phyloP scores from a whole-genome alignment of 2,797 vertebrate species.

The Leptodactylus fallax region DNA sequence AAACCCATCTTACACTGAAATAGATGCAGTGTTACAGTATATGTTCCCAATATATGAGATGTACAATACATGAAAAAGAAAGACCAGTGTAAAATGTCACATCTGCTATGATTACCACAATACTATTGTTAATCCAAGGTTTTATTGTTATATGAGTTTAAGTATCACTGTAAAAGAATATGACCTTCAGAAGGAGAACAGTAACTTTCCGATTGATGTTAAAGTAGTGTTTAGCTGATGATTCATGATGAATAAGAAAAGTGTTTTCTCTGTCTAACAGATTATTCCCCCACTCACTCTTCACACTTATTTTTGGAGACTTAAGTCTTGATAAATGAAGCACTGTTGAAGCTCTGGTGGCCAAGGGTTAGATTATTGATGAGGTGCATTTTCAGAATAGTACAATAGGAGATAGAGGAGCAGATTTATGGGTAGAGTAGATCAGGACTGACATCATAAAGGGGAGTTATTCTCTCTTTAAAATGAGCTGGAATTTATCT shows the following conservation, averaged over 20 bases:
- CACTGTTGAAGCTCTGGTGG: conserved; percentile 22
- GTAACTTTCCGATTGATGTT: conserved; percentile 43
- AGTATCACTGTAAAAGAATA: conserved; percentile 1
- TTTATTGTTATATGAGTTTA: not conserved
- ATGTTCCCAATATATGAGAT: no score
- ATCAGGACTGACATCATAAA: conserved; percentile 3
- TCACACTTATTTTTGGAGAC: conserved; percentile 41
- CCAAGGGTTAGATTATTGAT: conserved; percentile 46
- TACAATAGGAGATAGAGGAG: conserved; percentile 21
- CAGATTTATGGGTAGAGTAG: conserved; percentile 15
- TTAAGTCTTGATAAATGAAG: conserved; percentile 47
- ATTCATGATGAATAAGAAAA: conserved; percentile 42
- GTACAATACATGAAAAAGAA: not conserved
- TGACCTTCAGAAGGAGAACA: conserved; percentile 46
- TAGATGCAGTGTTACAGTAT: no score
- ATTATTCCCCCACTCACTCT: conserved; percentile 44
- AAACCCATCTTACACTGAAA: no score
- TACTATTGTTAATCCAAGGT: not conserved
- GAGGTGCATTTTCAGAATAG: conserved; percentile 34
- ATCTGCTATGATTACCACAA: conserved; percentile 2
- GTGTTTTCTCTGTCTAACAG: conserved; percentile 30
- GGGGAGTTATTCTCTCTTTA: conserved; percentile 27
- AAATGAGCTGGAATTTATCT: conserved; percentile 9
- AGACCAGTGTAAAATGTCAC: not conserved
- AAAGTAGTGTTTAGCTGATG: conserved; percentile 36